Base-by-base conservation (phyloP, 2,113 vertebrate species). In the Pseudorasbora parva region DNA sequence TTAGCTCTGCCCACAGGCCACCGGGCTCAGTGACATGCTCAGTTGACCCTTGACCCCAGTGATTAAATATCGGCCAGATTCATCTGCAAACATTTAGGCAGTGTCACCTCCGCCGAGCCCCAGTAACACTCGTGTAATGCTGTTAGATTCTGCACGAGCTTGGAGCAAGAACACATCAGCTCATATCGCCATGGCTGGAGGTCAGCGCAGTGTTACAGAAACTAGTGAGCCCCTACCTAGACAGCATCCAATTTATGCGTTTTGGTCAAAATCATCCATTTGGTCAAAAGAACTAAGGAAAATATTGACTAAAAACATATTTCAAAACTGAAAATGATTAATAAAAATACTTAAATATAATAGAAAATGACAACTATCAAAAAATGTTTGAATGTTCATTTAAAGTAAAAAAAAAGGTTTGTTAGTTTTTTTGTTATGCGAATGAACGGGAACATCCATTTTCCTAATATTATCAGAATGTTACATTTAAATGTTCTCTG, bases 1-100 rank as follows among this genome's bases (percentile, higher is more conserved):
- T 85, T 72, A 86, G 80, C 76, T 83, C 9, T 7, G 69, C 88
- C 92, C 90, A 74, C 60, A 43, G 93, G 92, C 91, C 69, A 81
- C 30, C 86, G 89, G 87, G 88, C 89, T 90, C 89, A 51, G 82
- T 92, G 92, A 91, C 93, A 92, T 66, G 66, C 84, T 57, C 90
- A 85, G 82, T 51, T 91, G 92, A 93, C 92, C 92, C 88, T 86
- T 93, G 91, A 93, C 92, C 80, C 64, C 79, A 76, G 91, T 93
- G 91, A 94, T 94, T 95, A 94, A 92, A 93, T 93, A 92, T 92
- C 89, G 87, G 88, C 83, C 87, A 85, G 88, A 77, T 88, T 94
- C 94, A 95, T 94, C 94, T 95, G 94, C 93, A 93, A 95, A 94
- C 93, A 95, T 94, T 95, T 94, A 95, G 93, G 86, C 91, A 93